Conservation (phyloP, 2,888 invertebrate species). For the Pocota personata region DNA sequence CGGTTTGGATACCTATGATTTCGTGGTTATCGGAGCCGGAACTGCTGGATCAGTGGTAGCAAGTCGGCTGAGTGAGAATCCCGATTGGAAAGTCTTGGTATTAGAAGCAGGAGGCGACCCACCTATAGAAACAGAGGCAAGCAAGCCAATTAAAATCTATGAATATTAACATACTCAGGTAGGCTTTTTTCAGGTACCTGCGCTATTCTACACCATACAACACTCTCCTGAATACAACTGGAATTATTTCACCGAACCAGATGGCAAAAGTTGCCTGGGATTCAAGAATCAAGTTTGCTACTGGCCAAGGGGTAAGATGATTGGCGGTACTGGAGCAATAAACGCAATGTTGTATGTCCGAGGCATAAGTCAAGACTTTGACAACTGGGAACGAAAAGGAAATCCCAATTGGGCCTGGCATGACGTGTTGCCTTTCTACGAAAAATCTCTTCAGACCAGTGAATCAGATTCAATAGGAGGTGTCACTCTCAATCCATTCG, state of each 20-base stretch:
- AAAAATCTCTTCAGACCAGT: slow-evolving; percentile 85
- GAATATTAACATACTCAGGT: background rate
- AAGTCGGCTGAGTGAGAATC: slow-evolving; percentile 77
- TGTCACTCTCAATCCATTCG: slow-evolving; percentile 82
- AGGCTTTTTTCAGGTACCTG: slow-evolving; percentile 75
- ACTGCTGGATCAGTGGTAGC: slow-evolving; percentile 74
- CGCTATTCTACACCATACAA: slow-evolving; percentile 75
- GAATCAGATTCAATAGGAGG: slow-evolving; percentile 78
- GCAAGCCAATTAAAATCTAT: background rate
- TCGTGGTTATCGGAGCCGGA: slow-evolving; percentile 56
- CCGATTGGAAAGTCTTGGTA: slow-evolving; percentile 75
- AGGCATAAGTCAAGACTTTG: slow-evolving; percentile 87
- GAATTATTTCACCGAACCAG: slow-evolving; percentile 78
- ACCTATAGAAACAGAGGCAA: slow-evolving; percentile 31
- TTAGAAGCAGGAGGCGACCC: slow-evolving; percentile 75
- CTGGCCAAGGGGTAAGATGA: slow-evolving; percentile 85
- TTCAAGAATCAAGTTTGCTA: slow-evolving; percentile 80
- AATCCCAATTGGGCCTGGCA: slow-evolving; percentile 89
- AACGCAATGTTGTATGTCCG: slow-evolving; percentile 87
- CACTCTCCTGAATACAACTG: slow-evolving; percentile 77
- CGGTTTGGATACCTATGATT: slow-evolving; percentile 61
- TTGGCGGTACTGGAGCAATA: slow-evolving; percentile 87
- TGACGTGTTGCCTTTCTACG: slow-evolving; percentile 90
- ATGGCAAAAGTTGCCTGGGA: slow-evolving; percentile 75
- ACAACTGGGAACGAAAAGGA: slow-evolving; percentile 86